Evolutionary conservation across 2,888 invertebrate species (phyloP).

Genomic region (Stenotaenia linearis): DNA sequence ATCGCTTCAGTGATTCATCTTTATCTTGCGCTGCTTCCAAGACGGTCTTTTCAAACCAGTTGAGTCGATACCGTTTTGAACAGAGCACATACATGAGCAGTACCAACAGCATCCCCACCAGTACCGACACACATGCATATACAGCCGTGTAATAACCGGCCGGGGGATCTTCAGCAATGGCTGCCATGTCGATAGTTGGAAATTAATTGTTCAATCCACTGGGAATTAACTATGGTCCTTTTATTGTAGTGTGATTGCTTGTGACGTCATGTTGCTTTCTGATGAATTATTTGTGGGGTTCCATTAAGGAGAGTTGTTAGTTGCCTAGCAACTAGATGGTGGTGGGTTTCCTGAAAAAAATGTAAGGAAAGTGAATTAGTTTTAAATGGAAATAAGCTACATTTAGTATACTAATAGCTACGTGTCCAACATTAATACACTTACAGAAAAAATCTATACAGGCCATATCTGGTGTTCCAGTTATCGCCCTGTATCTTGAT

Average conservation of each 20-base stretch:
- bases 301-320: not conserved
- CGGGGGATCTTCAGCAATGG: not conserved
- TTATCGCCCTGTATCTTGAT: too few species aligned
- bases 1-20: not conserved
- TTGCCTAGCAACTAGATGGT: too few species aligned
- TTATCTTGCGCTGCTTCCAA: constrained; percentile 50
- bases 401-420: too few species aligned
- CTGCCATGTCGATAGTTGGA: not conserved
- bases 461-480: too few species aligned
- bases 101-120: constrained; percentile 35
- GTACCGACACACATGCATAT: constrained; percentile 34
- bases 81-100: constrained; percentile 53
- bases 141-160: constrained; percentile 34
- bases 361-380: too few species aligned
- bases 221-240: not conserved
- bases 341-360: too few species aligned
- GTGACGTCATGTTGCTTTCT: not conserved
- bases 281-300: not conserved
- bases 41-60: constrained; percentile 58
- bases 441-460: too few species aligned
- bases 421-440: too few species aligned
- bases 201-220: not conserved
- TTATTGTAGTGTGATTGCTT: not conserved
- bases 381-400: too few species aligned
- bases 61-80: constrained; percentile 53